phyloP scores from a whole-genome alignment of 2,888 invertebrate species.

The Hemistola chrysoprasaria region DNA sequence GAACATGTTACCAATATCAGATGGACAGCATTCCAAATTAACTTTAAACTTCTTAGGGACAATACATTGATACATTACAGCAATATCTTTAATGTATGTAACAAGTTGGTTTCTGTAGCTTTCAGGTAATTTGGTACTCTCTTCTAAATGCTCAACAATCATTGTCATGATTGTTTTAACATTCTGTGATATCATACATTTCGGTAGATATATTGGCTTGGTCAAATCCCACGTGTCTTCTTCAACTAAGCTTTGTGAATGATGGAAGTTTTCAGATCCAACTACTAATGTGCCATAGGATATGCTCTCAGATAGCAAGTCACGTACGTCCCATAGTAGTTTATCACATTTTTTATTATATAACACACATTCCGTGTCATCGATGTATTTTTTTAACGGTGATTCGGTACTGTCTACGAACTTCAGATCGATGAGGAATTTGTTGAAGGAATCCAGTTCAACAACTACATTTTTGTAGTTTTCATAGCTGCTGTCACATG shows the following conservation, averaged over 20 bases:
- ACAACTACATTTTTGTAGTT: constrained; percentile 65
- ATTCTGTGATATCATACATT: constrained; percentile 69
- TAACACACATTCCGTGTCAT: constrained; percentile 67
- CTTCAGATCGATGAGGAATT: constrained; percentile 70
- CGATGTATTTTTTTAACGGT: constrained; percentile 67
- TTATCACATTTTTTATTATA: constrained; percentile 76
- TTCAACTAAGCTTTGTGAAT: constrained; percentile 44
- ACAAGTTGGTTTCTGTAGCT: constrained; percentile 62
- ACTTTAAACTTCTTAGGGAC: constrained; percentile 69
- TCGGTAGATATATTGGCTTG: constrained; percentile 65
- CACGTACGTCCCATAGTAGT: constrained; percentile 60
- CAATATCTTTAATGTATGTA: constrained; percentile 64
- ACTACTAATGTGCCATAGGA: constrained; percentile 59
- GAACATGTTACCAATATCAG: constrained; percentile 67
- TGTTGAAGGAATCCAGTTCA: constrained; percentile 71
- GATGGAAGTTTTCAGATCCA: constrained; percentile 46
- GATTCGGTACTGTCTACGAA: constrained; percentile 63
- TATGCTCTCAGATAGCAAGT: constrained; percentile 58
- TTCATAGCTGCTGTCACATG: constrained; percentile 64
- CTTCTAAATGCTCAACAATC: constrained; percentile 67
- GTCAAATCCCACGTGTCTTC: constrained; percentile 56
- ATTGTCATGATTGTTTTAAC: constrained; percentile 61
- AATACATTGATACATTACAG: constrained; percentile 69
- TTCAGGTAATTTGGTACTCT: constrained; percentile 61
- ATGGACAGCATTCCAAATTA: constrained; percentile 65